Evolutionary conservation across 2,888 invertebrate genomes (phyloP).

Genomic region (Timema podura): DNA sequence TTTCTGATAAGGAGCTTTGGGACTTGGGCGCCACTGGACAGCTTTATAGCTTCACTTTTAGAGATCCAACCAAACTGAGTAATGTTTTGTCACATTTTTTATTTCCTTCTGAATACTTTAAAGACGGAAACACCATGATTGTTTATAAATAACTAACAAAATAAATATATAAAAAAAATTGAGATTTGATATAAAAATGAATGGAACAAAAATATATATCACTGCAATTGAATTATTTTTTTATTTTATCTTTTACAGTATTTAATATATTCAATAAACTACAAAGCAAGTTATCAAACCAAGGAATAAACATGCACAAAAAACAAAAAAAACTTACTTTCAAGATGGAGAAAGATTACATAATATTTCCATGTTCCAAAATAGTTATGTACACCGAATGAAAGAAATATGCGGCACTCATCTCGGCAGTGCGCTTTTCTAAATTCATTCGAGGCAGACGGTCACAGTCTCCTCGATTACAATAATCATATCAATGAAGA

Average conservation of each 20-base stretch:
- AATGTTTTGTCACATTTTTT: too few species aligned
- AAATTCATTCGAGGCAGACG: background rate
- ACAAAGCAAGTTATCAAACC: conserved; percentile 32
- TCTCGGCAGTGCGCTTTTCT: background rate
- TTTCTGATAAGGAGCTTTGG: too few species aligned
- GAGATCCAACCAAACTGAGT: too few species aligned
- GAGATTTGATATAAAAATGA: too few species aligned
- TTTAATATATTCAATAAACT: conserved; percentile 21
- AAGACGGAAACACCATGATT: too few species aligned
- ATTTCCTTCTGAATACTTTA: too few species aligned
- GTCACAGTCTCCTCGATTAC: conserved; percentile 18
- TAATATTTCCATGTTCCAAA: conserved; percentile 31
- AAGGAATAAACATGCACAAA: conserved; percentile 30
- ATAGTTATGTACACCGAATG: conserved; percentile 31
- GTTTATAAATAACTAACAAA: too few species aligned
- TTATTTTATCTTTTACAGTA: conserved; percentile 23
- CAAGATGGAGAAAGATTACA: conserved; percentile 24
- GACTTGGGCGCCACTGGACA: too few species aligned
- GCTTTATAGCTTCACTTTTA: too few species aligned
- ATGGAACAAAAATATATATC: background rate
- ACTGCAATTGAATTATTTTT: conserved; percentile 28
- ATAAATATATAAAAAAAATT: too few species aligned
- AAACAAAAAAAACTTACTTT: conserved; percentile 26
- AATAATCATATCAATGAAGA: conserved; percentile 22
- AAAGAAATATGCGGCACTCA: conserved; percentile 26